Conservation (phyloP, 2,113 vertebrate species). For the Cinclus cinclus region DNA sequence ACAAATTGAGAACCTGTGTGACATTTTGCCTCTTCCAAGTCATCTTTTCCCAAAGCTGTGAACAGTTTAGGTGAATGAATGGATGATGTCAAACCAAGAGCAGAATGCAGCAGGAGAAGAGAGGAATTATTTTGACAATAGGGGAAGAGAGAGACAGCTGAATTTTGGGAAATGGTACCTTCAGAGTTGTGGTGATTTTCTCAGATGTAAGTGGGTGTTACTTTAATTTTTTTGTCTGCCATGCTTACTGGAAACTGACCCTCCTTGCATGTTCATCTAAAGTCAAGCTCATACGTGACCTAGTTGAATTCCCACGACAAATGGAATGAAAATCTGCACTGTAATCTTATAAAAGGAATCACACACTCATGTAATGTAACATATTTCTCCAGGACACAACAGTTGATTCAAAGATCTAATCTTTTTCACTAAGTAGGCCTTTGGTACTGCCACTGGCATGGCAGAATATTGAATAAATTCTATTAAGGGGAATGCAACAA, state of each 20-base stretch:
- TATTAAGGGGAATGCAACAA: neutral
- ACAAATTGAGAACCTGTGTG: neutral
- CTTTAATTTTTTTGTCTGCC: neutral
- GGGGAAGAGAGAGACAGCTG: neutral
- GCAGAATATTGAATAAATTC: neutral
- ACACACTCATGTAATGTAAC: neutral
- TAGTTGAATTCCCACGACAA: neutral
- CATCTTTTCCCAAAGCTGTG: neutral
- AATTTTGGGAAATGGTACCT: neutral
- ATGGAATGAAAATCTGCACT: neutral
- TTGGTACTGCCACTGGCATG: neutral
- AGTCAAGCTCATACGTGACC: neutral
- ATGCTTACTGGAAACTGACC: neutral
- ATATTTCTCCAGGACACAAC: neutral
- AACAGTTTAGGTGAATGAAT: neutral
- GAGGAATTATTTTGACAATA: neutral
- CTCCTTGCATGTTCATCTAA: neutral
- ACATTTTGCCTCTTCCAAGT: neutral
- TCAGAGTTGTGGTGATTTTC: neutral
- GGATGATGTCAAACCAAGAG: neutral
- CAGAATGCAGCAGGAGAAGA: neutral
- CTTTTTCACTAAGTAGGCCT: neutral
- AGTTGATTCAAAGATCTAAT: neutral
- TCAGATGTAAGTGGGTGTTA: neutral
- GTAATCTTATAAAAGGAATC: neutral